Evolutionary conservation across 2,113 vertebrate species (phyloP).

Genomic region (Xyrauchen texanus): DNA sequence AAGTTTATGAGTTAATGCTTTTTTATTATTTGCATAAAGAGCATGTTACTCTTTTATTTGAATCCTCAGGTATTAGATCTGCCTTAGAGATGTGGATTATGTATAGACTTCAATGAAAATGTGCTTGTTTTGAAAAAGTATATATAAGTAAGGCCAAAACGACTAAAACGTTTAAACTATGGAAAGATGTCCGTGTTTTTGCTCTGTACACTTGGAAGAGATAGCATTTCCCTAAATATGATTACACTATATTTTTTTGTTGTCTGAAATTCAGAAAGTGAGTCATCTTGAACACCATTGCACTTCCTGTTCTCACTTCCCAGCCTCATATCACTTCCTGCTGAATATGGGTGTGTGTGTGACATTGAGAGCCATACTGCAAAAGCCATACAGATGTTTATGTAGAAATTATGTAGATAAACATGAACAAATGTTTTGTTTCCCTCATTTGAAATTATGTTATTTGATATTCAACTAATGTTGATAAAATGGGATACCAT

Average conservation of each 20-base stretch:
- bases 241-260: constrained; percentile 7
- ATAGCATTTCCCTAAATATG: neutral
- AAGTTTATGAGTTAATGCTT: too few species aligned
- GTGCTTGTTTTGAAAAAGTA: neutral
- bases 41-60: too few species aligned
- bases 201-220: neutral
- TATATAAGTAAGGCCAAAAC: neutral
- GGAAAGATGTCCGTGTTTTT: neutral
- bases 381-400: too few species aligned
- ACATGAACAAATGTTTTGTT: neutral
- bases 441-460: neutral
- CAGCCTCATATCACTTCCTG: constrained; percentile 72
- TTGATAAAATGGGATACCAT: too few species aligned
- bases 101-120: neutral
- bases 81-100: neutral
- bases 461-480: too few species aligned
- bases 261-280: constrained; percentile 38
- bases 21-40: neutral
- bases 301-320: constrained; percentile 71
- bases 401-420: too few species aligned
- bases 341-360: constrained; percentile 44
- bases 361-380: constrained; percentile 3
- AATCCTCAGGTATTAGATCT: too few species aligned
- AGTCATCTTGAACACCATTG: constrained; percentile 59
- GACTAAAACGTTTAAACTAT: neutral